Evolutionary conservation across 2,797 vertebrate species (phyloP), one percentile per base, ranked within the genome.

Genomic region (Etheostoma nigrum): DNA sequence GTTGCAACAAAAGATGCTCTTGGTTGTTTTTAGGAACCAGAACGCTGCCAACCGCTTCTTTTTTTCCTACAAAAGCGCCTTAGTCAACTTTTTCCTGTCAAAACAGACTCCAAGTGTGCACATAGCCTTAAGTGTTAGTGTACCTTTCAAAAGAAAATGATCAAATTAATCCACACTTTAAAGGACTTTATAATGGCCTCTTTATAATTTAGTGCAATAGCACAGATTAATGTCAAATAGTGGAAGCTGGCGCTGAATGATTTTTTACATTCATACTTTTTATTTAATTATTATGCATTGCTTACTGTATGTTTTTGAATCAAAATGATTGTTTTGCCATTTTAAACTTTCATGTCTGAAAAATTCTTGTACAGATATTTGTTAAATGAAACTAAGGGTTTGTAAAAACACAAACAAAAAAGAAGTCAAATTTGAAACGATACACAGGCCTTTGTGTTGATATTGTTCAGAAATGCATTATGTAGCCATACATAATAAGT

Each of bases 391-490:
- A 36, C n/a, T 23, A 25, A 44, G 2, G 25, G 2, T 63, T 52
- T 55, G 25, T 9, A 33, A 33, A 33, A 33, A 33, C 10, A 40
- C 8, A 40, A 40, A 40, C 8, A 11, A 40, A 11, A 10, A 36
- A 36, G 2, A 2, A 9, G 8, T 36, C 33, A 36, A 40, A 40
- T 40, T 40, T 40, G 10, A 40, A 40, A 33, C 7, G 10, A 40
- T 40, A 40, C 42, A 15, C 12, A 14, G 16, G 11, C 7, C 15
- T 2, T 18, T 11, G 16, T 52, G 55, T 44, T 18, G 58, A 47
- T 76, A 47, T 47, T 78, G 62, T 63, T 70, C 47, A 42, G 19
- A 27, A 64, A 63, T 67, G 19, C n/a, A 57, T 68, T 42, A 71
- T 72, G 33, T 10, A 68, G 63, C 23, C 33, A 74, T 67, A 60